phyloP scores from a whole-genome alignment of 2,888 invertebrate species.

The Ariolimax columbianus region DNA sequence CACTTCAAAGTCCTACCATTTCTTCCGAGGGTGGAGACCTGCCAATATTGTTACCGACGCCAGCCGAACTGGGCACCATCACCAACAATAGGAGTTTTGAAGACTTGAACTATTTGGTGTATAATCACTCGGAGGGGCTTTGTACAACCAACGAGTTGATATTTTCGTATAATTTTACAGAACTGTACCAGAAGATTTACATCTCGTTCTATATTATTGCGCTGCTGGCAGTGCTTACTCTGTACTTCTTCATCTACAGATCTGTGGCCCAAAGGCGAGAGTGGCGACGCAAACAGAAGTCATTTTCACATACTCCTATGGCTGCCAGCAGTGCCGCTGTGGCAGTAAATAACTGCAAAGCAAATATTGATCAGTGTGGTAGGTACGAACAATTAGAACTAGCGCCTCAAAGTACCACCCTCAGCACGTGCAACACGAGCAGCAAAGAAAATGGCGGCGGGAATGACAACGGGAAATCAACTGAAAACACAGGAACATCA shows the following conservation, averaged over 20 bases:
- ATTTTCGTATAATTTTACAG: slow-evolving; percentile 56
- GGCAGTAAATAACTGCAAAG: slow-evolving; percentile 2
- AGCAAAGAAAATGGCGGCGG: slow-evolving; percentile 22
- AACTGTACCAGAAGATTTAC: slow-evolving; percentile 65
- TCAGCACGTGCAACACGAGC: neutral
- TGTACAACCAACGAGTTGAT: slow-evolving; percentile 57
- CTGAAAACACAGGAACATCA: neutral
- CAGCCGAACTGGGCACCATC: neutral
- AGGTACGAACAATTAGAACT: slow-evolving; percentile 18
- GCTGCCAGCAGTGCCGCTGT: slow-evolving; percentile 45
- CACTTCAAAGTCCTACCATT: neutral
- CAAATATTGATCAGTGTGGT: neutral
- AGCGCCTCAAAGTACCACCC: neutral
- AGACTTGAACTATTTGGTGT: neutral
- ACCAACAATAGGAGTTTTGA: slow-evolving; percentile 7
- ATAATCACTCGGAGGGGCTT: slow-evolving; percentile 34
- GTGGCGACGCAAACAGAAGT: slow-evolving; percentile 58
- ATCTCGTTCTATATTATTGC: slow-evolving; percentile 67
- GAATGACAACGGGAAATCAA: neutral
- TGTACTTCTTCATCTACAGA: slow-evolving; percentile 71
- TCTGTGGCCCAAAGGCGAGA: slow-evolving; percentile 65
- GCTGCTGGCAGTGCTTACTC: slow-evolving; percentile 65
- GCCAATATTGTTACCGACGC: too few species aligned
- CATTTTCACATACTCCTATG: slow-evolving; percentile 52
- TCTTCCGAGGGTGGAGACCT: too few species aligned